Evolutionary conservation across 1,140 invertebrate genomes (phyloP).

Genomic region (Hypsibius dujardini): DNA sequence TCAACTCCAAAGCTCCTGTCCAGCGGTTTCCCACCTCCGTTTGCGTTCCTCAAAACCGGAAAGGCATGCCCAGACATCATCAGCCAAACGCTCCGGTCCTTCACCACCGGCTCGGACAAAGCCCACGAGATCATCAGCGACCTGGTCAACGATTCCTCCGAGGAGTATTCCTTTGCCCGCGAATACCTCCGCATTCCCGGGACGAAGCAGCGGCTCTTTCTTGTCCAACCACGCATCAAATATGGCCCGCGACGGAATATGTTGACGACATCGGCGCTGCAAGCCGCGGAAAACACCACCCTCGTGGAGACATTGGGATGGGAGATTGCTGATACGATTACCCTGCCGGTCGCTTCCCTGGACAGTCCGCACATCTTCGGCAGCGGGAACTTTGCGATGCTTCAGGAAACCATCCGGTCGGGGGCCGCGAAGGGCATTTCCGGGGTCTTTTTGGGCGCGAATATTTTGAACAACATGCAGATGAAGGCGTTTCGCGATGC

Average conservation of each 20-base stretch:
- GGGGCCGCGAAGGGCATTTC: slow-evolving; percentile 14
- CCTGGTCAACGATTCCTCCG: too few species aligned
- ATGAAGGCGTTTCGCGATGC: slow-evolving; percentile 27
- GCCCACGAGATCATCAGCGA: too few species aligned
- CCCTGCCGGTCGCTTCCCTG: slow-evolving; percentile 39
- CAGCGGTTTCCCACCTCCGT: too few species aligned
- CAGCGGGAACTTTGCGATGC: slow-evolving; percentile 43
- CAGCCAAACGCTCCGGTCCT: too few species aligned
- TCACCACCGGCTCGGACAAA: too few species aligned
- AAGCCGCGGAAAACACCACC: slow-evolving; percentile 53
- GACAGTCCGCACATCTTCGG: slow-evolving; percentile 48
- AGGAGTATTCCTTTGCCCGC: slow-evolving; percentile 29
- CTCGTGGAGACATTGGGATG: slow-evolving; percentile 54
- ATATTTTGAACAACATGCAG: slow-evolving; percentile 19
- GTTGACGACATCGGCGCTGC: slow-evolving; percentile 42
- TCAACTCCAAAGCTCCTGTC: too few species aligned
- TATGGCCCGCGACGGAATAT: slow-evolving; percentile 44
- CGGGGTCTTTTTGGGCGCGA: slow-evolving; percentile 12
- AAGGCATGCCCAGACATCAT: too few species aligned
- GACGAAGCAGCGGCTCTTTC: slow-evolving; percentile 36
- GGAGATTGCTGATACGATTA: slow-evolving; percentile 44
- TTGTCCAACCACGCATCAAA: slow-evolving; percentile 59
- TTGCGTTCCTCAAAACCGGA: too few species aligned
- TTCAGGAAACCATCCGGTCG: slow-evolving; percentile 32
- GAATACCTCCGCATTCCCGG: slow-evolving; percentile 25